These are phyloP conservation scores for Drosophila bipectinata DNA, from an alignment of 1,140 invertebrate species.

Conservation along the genomic window DNA sequence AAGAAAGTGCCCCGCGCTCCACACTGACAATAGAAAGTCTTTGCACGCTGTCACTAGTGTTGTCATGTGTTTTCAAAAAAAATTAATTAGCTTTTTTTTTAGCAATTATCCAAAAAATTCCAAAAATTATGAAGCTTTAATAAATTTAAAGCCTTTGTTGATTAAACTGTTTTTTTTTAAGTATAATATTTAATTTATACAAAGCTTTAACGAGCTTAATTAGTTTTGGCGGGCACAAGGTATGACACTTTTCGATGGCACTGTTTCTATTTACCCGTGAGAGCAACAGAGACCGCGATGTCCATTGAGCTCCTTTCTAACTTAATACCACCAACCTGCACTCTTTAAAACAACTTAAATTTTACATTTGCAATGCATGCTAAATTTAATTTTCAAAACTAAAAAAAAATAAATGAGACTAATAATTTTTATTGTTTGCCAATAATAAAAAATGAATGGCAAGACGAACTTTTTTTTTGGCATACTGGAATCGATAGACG, in stretches of 20 bases:
- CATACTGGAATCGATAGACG: neutral
- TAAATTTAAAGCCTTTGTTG: too few species aligned
- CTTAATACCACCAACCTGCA: neutral
- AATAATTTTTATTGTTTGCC: neutral
- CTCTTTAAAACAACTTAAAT: neutral
- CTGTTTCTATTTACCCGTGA: slow-evolving; percentile 5
- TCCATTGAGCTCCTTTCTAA: neutral
- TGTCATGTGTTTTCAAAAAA: too few species aligned
- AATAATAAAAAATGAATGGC: slow-evolving; percentile 3
- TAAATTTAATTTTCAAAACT: neutral
- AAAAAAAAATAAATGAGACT: neutral
- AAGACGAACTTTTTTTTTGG: neutral
- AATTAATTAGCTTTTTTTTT: too few species aligned
- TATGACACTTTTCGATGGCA: slow-evolving; percentile 3
- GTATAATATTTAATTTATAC: too few species aligned
- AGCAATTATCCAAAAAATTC: too few species aligned
- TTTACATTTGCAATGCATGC: neutral
- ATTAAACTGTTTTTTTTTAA: too few species aligned
- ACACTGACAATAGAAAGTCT: slow-evolving; percentile 38
- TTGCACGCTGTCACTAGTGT: neutral
- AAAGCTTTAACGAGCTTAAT: neutral
- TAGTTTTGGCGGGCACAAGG: neutral
- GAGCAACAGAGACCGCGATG: neutral
- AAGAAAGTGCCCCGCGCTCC: slow-evolving; percentile 63
- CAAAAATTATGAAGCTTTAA: too few species aligned